Percentiles rank a stretch among this genome's conserved stretches.
Evolutionary conservation across 2,113 vertebrate genomes (phyloP).

Genomic region (Anolis sagrei): DNA sequence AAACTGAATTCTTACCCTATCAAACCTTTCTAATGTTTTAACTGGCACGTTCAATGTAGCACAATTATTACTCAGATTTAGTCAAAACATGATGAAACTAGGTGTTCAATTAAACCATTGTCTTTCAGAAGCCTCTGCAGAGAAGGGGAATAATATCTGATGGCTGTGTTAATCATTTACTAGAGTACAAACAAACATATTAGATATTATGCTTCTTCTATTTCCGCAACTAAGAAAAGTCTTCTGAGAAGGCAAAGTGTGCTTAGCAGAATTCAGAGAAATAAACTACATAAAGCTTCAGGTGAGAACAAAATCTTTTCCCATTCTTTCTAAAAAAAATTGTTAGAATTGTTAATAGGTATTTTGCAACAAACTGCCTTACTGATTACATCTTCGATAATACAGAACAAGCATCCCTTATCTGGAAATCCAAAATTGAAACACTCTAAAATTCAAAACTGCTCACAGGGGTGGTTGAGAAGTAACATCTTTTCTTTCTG

Average conservation of each 20-base stretch:
- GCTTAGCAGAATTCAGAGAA: constrained; percentile 17
- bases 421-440: too few species aligned
- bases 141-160: constrained; percentile 17
- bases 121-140: constrained; percentile 28
- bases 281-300: constrained; percentile 28
- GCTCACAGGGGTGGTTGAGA: too few species aligned
- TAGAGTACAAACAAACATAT: constrained; percentile 39
- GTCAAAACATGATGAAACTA: constrained; percentile 1
- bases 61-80: background rate
- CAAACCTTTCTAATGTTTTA: background rate
- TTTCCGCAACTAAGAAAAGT: background rate
- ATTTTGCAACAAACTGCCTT: background rate
- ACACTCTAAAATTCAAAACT: too few species aligned
- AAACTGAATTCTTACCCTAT: background rate
- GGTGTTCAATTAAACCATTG: constrained; percentile 55
- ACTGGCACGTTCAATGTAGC: background rate
- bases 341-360: constrained; percentile 15
- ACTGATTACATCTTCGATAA: background rate
- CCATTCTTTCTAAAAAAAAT: background rate
- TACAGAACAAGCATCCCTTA: background rate
- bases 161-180: constrained; percentile 65
- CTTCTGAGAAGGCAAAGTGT: background rate
- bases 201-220: background rate
- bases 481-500: too few species aligned
- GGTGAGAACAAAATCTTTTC: constrained; percentile 52